Evolutionary conservation across 2,888 invertebrate genomes (phyloP), one percentile per base, ranked within the genome.

Genomic region (Trichogramma evanescens): DNA sequence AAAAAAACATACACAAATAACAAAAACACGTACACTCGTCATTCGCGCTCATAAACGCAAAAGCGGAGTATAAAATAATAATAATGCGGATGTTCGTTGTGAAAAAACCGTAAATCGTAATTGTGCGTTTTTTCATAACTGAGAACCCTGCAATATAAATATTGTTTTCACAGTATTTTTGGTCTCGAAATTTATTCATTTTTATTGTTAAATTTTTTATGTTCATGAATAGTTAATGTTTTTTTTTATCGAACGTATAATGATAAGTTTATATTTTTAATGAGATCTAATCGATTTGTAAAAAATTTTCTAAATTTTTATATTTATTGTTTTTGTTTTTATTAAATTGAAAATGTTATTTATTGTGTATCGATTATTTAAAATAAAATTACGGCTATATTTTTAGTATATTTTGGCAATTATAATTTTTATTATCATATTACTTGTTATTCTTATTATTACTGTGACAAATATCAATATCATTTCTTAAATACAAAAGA

Each of bases 261-360:
- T 26, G 26, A 26, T 26, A 26, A 26, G 26, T 26, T 26, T 2
- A 26, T 26, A 26, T 26, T 26, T 26, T 26, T 26, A 26, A 26
- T 26, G 26, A 26, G 26, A 26, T 26, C 26, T 26, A 26, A 26
- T 26, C 26, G 26, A 26, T 26, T 26, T 63, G 54, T 63, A 59
- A 46, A 52, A 61, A 58, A 57, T 60, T 60, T 8, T 59, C 60
- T 48, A 63, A 65, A 59, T 64, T 58, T 26, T 45, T 48, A 44
- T 41, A 44, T 51, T 52, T 61, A 54, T 50, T 50, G 41, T 48
- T 55, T 57, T 54, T 56, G 26, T 51, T 56, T 54, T 53, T 13
- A 50, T 58, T 59, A 43, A 49, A 59, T 58, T 61, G 54, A 42
- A 49, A 60, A 54, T 54, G 58, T 58, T 64, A 48, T 60, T 58